These are phyloP conservation scores for Heliconius nattereri DNA, from an alignment of 1,140 invertebrate genomes.

Conservation along the genomic window DNA sequence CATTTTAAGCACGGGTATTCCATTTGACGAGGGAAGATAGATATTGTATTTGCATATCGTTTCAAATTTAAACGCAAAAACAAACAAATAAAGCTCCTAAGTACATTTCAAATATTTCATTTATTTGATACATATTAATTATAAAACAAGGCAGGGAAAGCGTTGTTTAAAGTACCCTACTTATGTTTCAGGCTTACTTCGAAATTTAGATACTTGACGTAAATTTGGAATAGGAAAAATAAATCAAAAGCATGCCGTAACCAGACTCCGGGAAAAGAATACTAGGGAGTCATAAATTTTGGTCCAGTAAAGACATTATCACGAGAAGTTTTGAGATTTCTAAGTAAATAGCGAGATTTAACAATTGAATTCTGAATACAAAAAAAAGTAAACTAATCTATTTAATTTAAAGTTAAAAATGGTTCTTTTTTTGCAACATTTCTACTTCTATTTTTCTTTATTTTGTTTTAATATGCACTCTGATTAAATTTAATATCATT, in stretches of 20 bases:
- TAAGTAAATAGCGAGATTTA: neutral
- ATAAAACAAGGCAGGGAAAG: neutral
- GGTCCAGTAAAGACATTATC: neutral
- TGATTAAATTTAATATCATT: too few species aligned
- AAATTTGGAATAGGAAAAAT: neutral
- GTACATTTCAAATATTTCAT: neutral
- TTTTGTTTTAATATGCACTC: too few species aligned
- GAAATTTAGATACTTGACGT: neutral
- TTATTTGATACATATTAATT: neutral
- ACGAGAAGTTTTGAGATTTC: neutral
- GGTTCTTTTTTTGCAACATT: too few species aligned
- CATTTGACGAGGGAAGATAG: neutral
- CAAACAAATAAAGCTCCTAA: neutral
- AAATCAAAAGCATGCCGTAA: neutral
- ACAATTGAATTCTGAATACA: too few species aligned
- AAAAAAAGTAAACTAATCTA: too few species aligned
- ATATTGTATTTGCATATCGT: neutral
- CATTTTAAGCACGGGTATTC: conserved; percentile 6
- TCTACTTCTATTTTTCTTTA: too few species aligned
- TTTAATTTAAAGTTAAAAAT: too few species aligned
- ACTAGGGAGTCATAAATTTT: neutral
- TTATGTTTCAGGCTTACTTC: neutral
- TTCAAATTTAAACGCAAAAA: neutral
- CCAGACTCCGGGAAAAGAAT: neutral
- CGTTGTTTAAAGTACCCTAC: neutral